These are phyloP conservation scores for Mythimna albipuncta DNA, from an alignment of 2,888 invertebrate species.

Conservation along the genomic window DNA sequence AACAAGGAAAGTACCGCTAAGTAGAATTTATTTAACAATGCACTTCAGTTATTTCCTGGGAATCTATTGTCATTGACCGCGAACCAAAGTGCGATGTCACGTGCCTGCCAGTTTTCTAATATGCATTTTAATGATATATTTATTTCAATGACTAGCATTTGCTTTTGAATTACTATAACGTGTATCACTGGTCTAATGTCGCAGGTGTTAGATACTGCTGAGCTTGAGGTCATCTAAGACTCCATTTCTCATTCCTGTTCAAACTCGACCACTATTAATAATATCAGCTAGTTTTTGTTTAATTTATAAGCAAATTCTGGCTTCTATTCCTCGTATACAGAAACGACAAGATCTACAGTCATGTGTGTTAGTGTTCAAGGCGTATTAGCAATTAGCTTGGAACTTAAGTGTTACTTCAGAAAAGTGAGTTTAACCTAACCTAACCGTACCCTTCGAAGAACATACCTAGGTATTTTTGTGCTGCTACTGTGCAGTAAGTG, in stretches of 20 bases:
- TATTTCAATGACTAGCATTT: not conserved
- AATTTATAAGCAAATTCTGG: no score
- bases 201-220: not conserved
- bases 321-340: no score
- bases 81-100: slow-evolving; percentile 12
- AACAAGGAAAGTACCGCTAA: not conserved
- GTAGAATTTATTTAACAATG: not conserved
- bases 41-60: slow-evolving; percentile 2
- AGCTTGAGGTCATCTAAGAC: no score
- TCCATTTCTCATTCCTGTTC: no score
- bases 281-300: no score
- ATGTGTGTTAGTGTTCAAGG: no score
- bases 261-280: no score
- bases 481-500: not conserved
- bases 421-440: no score
- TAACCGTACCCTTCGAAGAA: not conserved
- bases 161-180: not conserved
- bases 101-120: not conserved
- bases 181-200: no score
- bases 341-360: no score
- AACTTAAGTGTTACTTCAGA: not conserved
- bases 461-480: not conserved
- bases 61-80: slow-evolving; percentile 21
- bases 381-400: not conserved
- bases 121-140: slow-evolving; percentile 1